Base-by-base conservation (phyloP, 2,888 invertebrate genomes). In the Gymnocheta viridis region DNA sequence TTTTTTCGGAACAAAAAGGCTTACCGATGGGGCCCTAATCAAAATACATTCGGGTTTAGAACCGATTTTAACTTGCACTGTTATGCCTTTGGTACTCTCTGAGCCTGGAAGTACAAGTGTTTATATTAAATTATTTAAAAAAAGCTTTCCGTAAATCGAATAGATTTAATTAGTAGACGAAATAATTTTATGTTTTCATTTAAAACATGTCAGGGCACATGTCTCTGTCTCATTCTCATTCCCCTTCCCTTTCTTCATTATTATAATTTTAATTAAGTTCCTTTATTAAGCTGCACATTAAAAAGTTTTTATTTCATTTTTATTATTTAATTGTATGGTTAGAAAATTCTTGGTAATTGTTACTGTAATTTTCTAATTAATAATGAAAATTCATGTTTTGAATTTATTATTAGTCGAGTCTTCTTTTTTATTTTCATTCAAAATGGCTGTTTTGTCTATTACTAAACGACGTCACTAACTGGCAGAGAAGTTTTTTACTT, bases 301-400 rank as follows among this genome's bases (percentile, higher is more conserved):
- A 62, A 60, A 62, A 35, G 22, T 35, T 47, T 27, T 19, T 6
- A 29, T 64, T 64, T 62, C 19, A 44, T 29, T 47, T 64, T 19
- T 10, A 64, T 64, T 47, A 47, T 35, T 56, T 38, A 41, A 44
- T 56, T 56, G 44, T 56, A 44, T 29, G 41, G 41, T 29, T n/a
- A n/a, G 44, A 35, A 49, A 51, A 22, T 66, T 66, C 22, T 19
- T 51, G 19, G 49, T 62, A 56, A 76, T 66, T 67, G 51, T 66
- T 66, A 58, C 35, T 38, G 58, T 41, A 60, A 78, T 78, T 60
- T 60, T 62, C 19, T 60, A 60, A 69, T 60, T 60, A 69, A 69
- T 58, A 66, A 77, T 58, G 17, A 69, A 69, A 51, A 60, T 64
- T 38, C 56, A 77, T 47, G 67, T 47, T 64, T 41, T 54, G 38